These are phyloP conservation scores for Seladonia tumulorum DNA, from an alignment of 2,888 invertebrate genomes.

Conservation along the genomic window DNA sequence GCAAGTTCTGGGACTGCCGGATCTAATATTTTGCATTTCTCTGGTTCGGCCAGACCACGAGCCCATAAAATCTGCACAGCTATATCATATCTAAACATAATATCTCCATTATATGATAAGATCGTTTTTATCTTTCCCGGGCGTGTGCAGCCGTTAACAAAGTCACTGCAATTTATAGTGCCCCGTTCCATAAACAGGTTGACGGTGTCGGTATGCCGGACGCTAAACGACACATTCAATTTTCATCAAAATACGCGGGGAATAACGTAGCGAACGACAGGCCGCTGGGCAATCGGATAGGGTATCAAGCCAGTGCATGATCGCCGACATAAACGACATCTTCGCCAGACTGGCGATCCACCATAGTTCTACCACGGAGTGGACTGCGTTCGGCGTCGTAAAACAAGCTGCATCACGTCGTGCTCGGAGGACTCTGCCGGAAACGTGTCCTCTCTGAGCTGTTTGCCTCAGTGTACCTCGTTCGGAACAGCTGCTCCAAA, in stretches of 20 bases:
- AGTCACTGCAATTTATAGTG: neutral
- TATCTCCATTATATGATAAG: neutral
- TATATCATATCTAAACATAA: no score
- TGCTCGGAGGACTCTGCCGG: constrained; percentile 22
- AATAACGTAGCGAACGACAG: neutral
- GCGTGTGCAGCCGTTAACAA: neutral
- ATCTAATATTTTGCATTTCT: no score
- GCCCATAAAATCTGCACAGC: no score
- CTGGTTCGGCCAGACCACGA: no score
- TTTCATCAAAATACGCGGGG: neutral
- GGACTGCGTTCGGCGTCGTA: constrained; percentile 22
- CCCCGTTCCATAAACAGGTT: neutral
- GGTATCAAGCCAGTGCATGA: constrained; percentile 20
- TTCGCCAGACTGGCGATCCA: neutral
- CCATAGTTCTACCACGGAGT: neutral
- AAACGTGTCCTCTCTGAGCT: constrained; percentile 19
- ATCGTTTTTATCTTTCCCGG: neutral
- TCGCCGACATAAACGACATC: constrained; percentile 27
- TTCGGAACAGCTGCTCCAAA: constrained; percentile 41
- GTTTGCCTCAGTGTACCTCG: constrained; percentile 24
- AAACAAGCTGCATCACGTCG: constrained; percentile 32
- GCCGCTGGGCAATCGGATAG: neutral
- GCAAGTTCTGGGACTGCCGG: no score
- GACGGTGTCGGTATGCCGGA: neutral
- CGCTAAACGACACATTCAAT: neutral